These are phyloP conservation scores for Notarius quadriscutis DNA, from an alignment of 2,113 vertebrate genomes.

Conservation along the genomic window DNA sequence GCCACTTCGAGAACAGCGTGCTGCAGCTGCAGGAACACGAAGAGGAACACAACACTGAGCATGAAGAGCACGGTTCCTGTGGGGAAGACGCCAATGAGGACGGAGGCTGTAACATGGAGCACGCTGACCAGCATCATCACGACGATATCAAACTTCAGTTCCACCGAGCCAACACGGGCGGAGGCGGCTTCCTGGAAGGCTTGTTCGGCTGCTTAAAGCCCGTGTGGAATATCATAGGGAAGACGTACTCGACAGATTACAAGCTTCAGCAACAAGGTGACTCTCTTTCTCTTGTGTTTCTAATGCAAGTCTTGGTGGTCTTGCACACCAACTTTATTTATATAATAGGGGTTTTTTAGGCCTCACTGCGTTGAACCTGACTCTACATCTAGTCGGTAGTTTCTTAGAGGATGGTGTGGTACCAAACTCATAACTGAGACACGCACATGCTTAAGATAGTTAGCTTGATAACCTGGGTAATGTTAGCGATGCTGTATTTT, in stretches of 20 bases:
- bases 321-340: too few species aligned
- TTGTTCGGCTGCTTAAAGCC: slow-evolving; percentile 94
- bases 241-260: slow-evolving; percentile 97
- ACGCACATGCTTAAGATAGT: neutral
- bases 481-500: neutral
- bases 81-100: slow-evolving; percentile 74
- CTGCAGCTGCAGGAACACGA: slow-evolving; percentile 93
- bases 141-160: slow-evolving; percentile 96
- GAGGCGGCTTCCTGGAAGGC: slow-evolving; percentile 92
- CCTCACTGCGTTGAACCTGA: neutral
- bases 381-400: neutral
- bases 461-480: neutral
- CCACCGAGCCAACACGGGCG: slow-evolving; percentile 79
- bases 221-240: slow-evolving; percentile 98
- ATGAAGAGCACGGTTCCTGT: slow-evolving; percentile 66
- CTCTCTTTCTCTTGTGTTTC: neutral
- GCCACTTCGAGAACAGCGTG: slow-evolving; percentile 92
- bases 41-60: slow-evolving; percentile 60
- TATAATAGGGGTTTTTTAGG: too few species aligned
- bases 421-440: neutral
- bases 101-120: slow-evolving; percentile 63
- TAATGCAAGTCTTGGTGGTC: too few species aligned
- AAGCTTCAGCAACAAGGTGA: slow-evolving; percentile 97
- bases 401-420: neutral
- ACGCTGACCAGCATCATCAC: slow-evolving; percentile 53